Evolutionary conservation across 2,797 vertebrate species (phyloP).

Genomic region (Antrozous pallidus): DNA sequence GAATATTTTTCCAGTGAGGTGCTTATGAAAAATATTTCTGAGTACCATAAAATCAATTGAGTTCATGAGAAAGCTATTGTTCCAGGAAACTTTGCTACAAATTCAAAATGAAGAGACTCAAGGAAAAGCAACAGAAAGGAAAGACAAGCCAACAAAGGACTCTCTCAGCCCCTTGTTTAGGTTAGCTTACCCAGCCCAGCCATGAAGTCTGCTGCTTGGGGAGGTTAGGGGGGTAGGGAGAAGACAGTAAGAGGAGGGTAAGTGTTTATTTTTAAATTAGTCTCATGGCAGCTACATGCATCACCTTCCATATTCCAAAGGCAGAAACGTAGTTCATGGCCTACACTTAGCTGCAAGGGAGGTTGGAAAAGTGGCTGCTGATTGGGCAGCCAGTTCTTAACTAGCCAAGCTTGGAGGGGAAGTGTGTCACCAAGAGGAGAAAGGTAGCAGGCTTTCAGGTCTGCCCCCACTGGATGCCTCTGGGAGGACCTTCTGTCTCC

Average conservation of each 20-base stretch:
- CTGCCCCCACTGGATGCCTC: background rate
- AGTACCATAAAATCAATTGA: constrained; percentile 39
- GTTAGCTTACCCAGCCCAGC: background rate
- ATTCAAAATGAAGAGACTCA: background rate
- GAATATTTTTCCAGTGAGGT: constrained; percentile 48
- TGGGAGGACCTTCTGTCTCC: background rate
- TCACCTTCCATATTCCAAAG: background rate
- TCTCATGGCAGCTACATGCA: background rate
- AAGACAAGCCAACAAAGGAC: background rate
- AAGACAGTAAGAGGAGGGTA: background rate
- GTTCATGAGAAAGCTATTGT: background rate
- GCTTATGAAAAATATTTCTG: constrained; percentile 20
- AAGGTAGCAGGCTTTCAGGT: background rate
- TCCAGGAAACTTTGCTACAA: background rate
- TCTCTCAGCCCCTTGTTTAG: background rate
- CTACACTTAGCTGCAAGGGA: background rate
- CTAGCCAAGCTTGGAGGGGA: background rate
- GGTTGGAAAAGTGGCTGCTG: background rate
- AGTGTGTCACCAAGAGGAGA: background rate
- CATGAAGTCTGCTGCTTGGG: fast-evolving
- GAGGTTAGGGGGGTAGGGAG: too few species aligned
- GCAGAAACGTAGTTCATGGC: background rate
- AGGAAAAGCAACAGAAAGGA: background rate
- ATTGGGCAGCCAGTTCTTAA: background rate
- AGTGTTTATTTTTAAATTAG: too few species aligned